A percentile compares a stretch with the other conserved stretches of the same genome.
Evolutionary conservation across 2,113 vertebrate species (phyloP).

Genomic region (Tympanuchus pallidicinctus): DNA sequence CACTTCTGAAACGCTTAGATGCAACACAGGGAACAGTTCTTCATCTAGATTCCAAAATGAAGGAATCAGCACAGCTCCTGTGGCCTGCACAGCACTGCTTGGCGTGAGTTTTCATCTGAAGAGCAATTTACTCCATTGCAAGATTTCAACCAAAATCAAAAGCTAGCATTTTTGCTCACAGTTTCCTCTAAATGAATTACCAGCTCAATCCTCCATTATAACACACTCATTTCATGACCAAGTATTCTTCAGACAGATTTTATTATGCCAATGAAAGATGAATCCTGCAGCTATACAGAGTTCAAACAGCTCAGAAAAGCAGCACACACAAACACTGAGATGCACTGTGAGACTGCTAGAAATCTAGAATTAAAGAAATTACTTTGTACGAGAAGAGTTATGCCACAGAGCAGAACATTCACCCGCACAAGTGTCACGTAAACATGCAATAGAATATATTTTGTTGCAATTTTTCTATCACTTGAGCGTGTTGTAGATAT

Average conservation of each 20-base stretch:
- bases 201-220: neutral
- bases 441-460: neutral
- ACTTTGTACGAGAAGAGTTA: neutral
- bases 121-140: neutral
- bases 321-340: neutral
- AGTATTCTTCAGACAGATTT: neutral
- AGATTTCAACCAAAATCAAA: neutral
- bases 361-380: neutral
- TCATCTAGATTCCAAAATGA: neutral
- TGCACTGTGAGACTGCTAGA: neutral
- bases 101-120: neutral
- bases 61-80: neutral
- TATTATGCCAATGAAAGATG: neutral
- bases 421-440: neutral
- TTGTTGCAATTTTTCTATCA: neutral
- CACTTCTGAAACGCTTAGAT: neutral
- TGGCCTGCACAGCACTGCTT: neutral
- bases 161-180: neutral
- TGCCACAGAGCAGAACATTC: neutral
- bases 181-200: neutral
- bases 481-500: neutral
- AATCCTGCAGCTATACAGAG: constrained; percentile 24
- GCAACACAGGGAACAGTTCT: neutral
- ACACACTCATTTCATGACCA: neutral
- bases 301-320: constrained; percentile 5